Conservation (phyloP, 2,797 vertebrate genomes). For the Pterois miles region DNA sequence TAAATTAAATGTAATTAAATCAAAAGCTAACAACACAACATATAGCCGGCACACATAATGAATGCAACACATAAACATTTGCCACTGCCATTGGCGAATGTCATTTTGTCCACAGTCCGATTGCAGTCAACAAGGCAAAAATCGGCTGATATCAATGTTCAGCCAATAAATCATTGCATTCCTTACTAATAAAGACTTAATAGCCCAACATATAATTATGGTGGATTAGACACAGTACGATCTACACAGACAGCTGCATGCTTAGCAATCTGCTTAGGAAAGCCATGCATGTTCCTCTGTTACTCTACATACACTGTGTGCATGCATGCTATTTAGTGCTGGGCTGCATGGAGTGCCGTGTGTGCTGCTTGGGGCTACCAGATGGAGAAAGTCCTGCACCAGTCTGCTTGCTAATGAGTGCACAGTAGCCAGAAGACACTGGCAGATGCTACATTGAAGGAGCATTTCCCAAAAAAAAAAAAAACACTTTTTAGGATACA, state of each 20-base stretch:
- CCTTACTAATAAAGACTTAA: constrained; percentile 2
- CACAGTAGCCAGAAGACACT: constrained; percentile 56
- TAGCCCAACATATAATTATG: not conserved
- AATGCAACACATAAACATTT: too few relatives aligned
- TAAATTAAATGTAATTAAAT: too few relatives aligned
- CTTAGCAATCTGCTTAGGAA: not conserved
- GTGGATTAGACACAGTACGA: not conserved
- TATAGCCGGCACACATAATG: too few relatives aligned
- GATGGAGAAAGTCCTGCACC: constrained; percentile 65
- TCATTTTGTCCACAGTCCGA: too few relatives aligned
- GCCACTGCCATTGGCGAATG: too few relatives aligned
- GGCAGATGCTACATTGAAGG: constrained; percentile 60
- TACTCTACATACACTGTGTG: not conserved
- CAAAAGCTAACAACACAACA: too few relatives aligned
- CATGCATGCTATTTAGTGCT: constrained; percentile 7
- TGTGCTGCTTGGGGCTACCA: constrained; percentile 59
- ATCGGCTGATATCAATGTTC: too few relatives aligned
- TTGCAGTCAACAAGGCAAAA: too few relatives aligned
- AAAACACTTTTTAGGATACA: constrained; percentile 20
- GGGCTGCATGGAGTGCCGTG: constrained; percentile 10
- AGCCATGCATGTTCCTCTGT: not conserved
- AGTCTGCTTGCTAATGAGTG: constrained; percentile 67
- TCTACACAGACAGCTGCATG: not conserved
- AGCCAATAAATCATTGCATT: too few relatives aligned
- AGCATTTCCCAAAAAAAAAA: constrained; percentile 31